Conservation (phyloP, 2,888 invertebrate species). For the Hoplodrina ambigua region DNA sequence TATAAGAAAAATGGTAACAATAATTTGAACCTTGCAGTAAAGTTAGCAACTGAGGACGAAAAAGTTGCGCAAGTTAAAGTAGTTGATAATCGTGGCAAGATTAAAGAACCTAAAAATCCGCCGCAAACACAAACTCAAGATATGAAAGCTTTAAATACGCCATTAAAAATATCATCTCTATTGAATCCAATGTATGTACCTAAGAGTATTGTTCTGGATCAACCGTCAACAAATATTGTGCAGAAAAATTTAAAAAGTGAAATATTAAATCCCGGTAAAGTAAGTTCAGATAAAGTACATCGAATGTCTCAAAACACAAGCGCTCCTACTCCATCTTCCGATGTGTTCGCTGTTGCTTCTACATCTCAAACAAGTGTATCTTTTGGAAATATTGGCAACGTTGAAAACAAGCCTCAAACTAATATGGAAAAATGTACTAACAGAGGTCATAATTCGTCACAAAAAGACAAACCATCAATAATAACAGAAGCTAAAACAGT, state of each 20-base stretch:
- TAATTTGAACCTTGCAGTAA: constrained; percentile 29
- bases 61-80: background rate
- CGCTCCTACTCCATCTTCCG: background rate
- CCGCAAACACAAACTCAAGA: constrained; percentile 24
- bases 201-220: constrained; percentile 45
- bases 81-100: constrained; percentile 7
- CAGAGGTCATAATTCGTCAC: constrained; percentile 4
- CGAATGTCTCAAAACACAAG: constrained; percentile 6
- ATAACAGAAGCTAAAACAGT: constrained; percentile 12
- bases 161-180: constrained; percentile 83
- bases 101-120: constrained; percentile 30
- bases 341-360: constrained; percentile 19
- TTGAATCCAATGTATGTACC: constrained; percentile 78
- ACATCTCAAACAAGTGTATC: constrained; percentile 31
- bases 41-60: constrained; percentile 13
- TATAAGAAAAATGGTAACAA: constrained; percentile 61
- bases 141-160: constrained; percentile 70
- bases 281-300: constrained; percentile 6
- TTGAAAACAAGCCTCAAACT: constrained; percentile 28
- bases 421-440: constrained; percentile 22
- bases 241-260: constrained; percentile 26
- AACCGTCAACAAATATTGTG: constrained; percentile 21
- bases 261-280: constrained; percentile 4
- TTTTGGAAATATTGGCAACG: constrained; percentile 15
- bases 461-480: constrained; percentile 13